Base-by-base conservation (phyloP, 2,797 vertebrate genomes). In the Delichon dasypus region DNA sequence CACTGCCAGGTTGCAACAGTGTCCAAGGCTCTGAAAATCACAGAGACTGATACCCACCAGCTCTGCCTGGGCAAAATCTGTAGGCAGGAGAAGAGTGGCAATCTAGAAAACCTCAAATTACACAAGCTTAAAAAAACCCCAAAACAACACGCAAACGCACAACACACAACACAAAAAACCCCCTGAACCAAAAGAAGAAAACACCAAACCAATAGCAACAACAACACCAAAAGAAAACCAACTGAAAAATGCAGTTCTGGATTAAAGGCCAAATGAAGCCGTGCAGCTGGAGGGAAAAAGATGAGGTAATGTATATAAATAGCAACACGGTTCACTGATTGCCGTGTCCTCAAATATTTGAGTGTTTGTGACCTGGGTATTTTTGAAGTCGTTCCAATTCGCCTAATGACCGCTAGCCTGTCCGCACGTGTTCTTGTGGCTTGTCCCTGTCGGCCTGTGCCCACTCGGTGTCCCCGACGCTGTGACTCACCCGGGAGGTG, bases 401-500 rank as follows among this genome's bases (percentile, higher is more conserved):
- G 11, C 72, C 60, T 18, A 3, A 2, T 36, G 75, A 11, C 17
- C 10, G 0, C 30, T 9, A 0, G 40, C 27, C 0, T 1, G 68
- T 26, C 27, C 45, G 0, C 29, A 2, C 2, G 34, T 18, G 44
- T 54, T 38, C 45, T 0, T 7, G 40, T 1, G 4, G 40, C 65
- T 86, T 2, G 25, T 55, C 27, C 5, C 25, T 13, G 7, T 4
- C 10, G 38, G 47, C 11, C 8, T 8, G 20, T 55, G 61, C 5
- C 36, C 25, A 0, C 79, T 58, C 13, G 1, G 25, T 87, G 70
- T 86, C 79, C 85, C 91, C 86, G 61, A 53, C 90, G 18, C 67
- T 44, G 72, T 38, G 54, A 3, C 27, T 77, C 70, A 14, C 94
- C 97, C 97, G 38, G 96, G 95, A 98, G 98, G 92, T 95, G 98